Percentiles rank a stretch among this genome's conserved stretches.
These are phyloP conservation scores for Habropoda laboriosa DNA, from an alignment of 1,140 invertebrate species.

Conservation along the genomic window DNA sequence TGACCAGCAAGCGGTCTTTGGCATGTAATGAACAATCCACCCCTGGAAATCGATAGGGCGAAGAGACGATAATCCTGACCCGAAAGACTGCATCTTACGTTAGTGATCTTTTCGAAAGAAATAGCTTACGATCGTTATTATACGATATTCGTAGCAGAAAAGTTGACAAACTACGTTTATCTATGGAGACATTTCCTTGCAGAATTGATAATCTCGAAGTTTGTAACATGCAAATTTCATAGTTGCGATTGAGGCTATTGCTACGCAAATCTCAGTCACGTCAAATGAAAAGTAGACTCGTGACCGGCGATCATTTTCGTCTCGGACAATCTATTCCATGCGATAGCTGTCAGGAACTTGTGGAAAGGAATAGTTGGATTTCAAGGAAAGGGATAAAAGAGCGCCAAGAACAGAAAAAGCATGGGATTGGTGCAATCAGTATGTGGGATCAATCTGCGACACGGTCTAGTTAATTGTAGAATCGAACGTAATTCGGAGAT, in stretches of 20 bases:
- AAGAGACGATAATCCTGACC: slow-evolving; percentile 43
- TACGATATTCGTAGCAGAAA: background rate
- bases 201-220: background rate
- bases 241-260: background rate
- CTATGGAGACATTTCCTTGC: background rate
- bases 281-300: background rate
- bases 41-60: slow-evolving; percentile 44
- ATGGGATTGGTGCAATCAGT: no score
- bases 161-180: background rate
- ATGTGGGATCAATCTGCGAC: no score
- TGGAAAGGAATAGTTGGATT: no score
- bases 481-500: no score
- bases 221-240: slow-evolving; percentile 25
- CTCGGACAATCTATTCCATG: background rate
- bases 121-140: background rate
- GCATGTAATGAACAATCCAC: slow-evolving; percentile 41
- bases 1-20: slow-evolving; percentile 52
- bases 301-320: background rate
- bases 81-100: slow-evolving; percentile 21
- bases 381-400: no score
- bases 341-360: background rate
- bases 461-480: no score
- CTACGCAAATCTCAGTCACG: background rate
- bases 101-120: slow-evolving; percentile 20
- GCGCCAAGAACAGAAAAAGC: no score